These are phyloP conservation scores for Meandrusa payeni DNA, from an alignment of 2,888 invertebrate genomes.

Conservation along the genomic window DNA sequence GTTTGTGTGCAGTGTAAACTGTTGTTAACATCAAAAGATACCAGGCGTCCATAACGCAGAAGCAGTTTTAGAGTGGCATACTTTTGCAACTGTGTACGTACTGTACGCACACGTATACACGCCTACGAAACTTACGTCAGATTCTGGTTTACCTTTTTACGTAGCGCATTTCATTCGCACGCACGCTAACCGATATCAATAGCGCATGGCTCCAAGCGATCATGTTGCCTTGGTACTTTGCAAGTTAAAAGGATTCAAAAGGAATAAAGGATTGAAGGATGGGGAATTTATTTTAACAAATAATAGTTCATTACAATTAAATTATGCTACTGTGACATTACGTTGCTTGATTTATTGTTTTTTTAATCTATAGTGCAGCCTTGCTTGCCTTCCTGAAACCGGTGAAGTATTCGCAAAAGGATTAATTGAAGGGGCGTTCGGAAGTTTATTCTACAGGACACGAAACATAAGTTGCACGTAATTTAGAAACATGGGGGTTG, in stretches of 20 bases:
- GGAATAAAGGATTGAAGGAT: slow-evolving; percentile 35
- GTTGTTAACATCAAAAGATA: slow-evolving; percentile 35
- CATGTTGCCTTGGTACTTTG: slow-evolving; percentile 61
- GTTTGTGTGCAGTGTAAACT: too few species aligned
- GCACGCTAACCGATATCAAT: slow-evolving; percentile 51
- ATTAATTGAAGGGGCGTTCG: too few species aligned
- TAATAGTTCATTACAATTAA: too few species aligned
- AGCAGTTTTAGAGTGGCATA: slow-evolving; percentile 63
- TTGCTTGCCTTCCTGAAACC: too few species aligned
- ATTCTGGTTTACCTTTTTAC: slow-evolving; percentile 65
- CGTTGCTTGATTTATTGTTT: too few species aligned
- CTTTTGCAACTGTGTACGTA: slow-evolving; percentile 63
- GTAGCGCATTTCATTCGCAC: slow-evolving; percentile 51
- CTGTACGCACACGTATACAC: too few species aligned
- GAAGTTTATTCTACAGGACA: too few species aligned
- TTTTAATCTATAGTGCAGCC: too few species aligned
- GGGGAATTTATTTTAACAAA: neutral
- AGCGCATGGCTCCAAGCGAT: slow-evolving; percentile 39
- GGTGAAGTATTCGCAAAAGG: too few species aligned
- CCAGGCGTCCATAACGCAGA: slow-evolving; percentile 59
- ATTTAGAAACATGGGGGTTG: too few species aligned
- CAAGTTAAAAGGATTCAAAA: slow-evolving; percentile 61
- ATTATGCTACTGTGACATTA: too few species aligned
- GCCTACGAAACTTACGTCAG: slow-evolving; percentile 73
- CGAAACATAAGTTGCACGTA: too few species aligned